Conservation (phyloP, 2,888 invertebrate species). For the Germaria angustata region DNA sequence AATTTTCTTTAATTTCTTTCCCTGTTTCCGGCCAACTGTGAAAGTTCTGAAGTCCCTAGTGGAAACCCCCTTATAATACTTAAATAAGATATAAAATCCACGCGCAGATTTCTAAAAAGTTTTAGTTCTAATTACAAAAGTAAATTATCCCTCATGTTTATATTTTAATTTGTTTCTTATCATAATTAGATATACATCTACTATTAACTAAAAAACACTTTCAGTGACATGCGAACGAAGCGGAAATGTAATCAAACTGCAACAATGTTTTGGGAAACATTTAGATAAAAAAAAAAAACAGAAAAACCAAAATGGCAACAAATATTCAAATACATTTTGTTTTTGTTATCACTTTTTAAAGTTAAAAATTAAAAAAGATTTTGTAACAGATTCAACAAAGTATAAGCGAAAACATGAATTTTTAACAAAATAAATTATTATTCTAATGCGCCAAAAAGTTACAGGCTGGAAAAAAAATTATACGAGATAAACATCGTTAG, state of each 20-base stretch:
- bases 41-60: no score
- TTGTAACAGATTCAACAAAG: constrained; percentile 1
- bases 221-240: constrained; percentile 56
- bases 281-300: constrained; percentile 5
- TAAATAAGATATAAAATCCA: no score
- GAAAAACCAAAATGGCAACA: not conserved
- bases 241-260: constrained; percentile 46
- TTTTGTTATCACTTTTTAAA: constrained; percentile 31
- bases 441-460: not conserved
- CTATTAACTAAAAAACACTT: not conserved
- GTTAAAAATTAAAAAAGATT: not conserved
- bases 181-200: constrained; percentile 50
- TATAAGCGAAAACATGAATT: constrained; percentile 32
- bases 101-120: no score
- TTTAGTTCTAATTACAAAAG: not conserved
- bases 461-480: constrained; percentile 32
- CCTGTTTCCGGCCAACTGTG: no score
- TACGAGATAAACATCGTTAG: constrained; percentile 59
- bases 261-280: constrained; percentile 48
- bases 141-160: not conserved
- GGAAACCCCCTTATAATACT: no score
- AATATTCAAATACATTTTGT: constrained; percentile 25
- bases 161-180: constrained; percentile 27
- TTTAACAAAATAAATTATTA: constrained; percentile 14
- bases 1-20: no score